Conservation (phyloP, 35 echinoderm and acorn worm species). For the Apostichopus californicus region DNA sequence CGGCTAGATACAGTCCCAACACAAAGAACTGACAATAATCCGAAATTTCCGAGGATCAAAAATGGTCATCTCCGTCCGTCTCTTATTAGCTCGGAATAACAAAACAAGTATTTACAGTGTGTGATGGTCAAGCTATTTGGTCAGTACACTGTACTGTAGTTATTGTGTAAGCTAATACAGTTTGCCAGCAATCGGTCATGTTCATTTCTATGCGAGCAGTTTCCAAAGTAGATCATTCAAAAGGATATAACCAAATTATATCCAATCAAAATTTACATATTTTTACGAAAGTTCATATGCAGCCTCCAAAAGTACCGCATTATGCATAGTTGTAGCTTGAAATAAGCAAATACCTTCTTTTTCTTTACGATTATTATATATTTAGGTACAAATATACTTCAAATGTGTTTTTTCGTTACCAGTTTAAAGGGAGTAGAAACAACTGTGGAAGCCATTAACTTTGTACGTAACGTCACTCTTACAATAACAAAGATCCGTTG, state of each 20-base stretch:
- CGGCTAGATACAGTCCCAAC: slow-evolving; percentile 26
- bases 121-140: slow-evolving; percentile 36
- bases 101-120: slow-evolving; percentile 1
- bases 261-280: slow-evolving; percentile 23
- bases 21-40: slow-evolving; percentile 47
- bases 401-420: neutral
- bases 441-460: neutral
- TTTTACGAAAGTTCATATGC: neutral
- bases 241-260: slow-evolving; percentile 43
- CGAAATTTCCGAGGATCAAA: slow-evolving; percentile 43
- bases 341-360: neutral
- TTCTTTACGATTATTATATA: neutral
- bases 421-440: neutral
- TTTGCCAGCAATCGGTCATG: slow-evolving; percentile 32
- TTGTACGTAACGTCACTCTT: slow-evolving; percentile 4
- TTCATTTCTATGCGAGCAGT: slow-evolving; percentile 5
- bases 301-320: no score
- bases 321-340: neutral
- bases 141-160: slow-evolving; percentile 1
- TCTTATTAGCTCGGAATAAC: neutral
- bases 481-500: slow-evolving; percentile 55
- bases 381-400: neutral
- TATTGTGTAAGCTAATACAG: neutral
- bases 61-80: slow-evolving; percentile 36
- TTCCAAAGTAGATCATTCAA: slow-evolving; percentile 13